These are phyloP conservation scores for Gorsachius magnificus DNA, from an alignment of 2,797 vertebrate genomes.

Conservation along the genomic window DNA sequence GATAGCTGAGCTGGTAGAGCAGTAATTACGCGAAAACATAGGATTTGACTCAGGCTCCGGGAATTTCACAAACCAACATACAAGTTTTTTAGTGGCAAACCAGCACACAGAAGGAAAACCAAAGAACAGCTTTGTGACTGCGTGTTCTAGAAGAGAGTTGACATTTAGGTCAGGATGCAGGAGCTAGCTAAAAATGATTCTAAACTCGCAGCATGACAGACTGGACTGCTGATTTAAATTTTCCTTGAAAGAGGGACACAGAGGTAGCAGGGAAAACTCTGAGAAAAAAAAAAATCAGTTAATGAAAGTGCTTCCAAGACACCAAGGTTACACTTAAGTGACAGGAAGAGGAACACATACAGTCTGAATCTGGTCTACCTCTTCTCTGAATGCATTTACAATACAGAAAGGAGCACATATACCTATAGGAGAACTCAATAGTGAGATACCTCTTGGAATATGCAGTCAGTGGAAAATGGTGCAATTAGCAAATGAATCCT, in stretches of 20 bases:
- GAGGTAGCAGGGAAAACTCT: too few species aligned
- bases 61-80: not conserved
- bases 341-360: too few species aligned
- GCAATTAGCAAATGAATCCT: not conserved
- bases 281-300: too few species aligned
- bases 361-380: not conserved
- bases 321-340: too few species aligned
- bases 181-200: too few species aligned
- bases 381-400: not conserved
- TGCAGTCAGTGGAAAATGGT: not conserved
- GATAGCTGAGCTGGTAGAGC: not conserved
- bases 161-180: too few species aligned
- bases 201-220: too few species aligned
- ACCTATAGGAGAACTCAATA: not conserved
- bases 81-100: not conserved
- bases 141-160: too few species aligned
- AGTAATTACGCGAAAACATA: not conserved
- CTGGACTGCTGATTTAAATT: too few species aligned
- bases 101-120: not conserved
- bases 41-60: not conserved
- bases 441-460: not conserved
- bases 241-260: too few species aligned
- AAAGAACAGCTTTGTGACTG: not conserved
- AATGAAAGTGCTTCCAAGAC: too few species aligned
- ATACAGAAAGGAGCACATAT: not conserved